Percentiles rank a stretch among this genome's conserved stretches.
Conservation (phyloP, 2,797 vertebrate species). For the Morelia viridis region DNA sequence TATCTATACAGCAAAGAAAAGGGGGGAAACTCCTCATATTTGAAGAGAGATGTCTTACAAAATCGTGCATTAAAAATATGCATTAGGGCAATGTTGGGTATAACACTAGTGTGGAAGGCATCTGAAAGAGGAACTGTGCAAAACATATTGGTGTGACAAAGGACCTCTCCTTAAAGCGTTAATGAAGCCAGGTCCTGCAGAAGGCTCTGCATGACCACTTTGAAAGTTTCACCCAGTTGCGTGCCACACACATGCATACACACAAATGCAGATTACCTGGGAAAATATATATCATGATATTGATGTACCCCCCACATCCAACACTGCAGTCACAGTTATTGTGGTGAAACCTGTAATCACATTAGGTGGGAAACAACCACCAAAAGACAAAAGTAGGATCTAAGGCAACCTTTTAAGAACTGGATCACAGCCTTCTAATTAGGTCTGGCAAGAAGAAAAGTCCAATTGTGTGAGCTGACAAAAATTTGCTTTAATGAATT, state of each 20-base stretch:
- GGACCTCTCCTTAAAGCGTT: not conserved
- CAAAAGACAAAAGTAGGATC: not conserved
- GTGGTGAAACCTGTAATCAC: not conserved
- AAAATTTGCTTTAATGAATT: not conserved
- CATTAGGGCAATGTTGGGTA: not conserved
- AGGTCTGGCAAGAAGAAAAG: too few species aligned
- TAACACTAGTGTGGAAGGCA: not conserved
- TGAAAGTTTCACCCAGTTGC: not conserved
- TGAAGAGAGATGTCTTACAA: not conserved
- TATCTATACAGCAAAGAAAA: not conserved
- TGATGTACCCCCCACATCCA: not conserved
- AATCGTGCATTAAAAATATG: not conserved
- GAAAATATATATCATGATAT: not conserved
- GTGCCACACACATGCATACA: not conserved
- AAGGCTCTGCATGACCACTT: not conserved
- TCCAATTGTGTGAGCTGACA: not conserved
- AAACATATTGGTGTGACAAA: not conserved
- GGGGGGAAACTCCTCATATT: not conserved
- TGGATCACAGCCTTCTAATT: not conserved
- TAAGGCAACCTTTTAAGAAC: not conserved
- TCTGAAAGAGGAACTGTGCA: not conserved
- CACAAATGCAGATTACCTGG: not conserved
- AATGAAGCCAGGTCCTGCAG: not conserved
- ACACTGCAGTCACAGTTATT: not conserved
- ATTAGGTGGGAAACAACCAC: not conserved